Evolutionary conservation across 1,140 invertebrate genomes (phyloP).

Genomic region (Aethina tumida): DNA sequence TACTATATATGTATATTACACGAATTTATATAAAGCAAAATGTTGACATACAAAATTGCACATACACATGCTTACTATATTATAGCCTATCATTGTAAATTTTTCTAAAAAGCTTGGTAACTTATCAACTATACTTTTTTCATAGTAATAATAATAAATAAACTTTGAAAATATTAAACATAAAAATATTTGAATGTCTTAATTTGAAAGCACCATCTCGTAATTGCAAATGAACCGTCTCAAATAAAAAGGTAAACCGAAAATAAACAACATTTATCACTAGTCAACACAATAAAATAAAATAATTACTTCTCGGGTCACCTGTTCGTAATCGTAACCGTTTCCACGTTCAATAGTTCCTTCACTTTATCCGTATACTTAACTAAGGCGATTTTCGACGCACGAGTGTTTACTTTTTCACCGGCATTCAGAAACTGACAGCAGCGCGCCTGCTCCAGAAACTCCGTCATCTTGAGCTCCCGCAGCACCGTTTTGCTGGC

Average conservation of each 20-base stretch:
- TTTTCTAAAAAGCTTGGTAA: constrained; percentile 22
- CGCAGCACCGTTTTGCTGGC: constrained; percentile 38
- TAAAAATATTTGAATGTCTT: constrained; percentile 6
- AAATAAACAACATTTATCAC: constrained; percentile 7
- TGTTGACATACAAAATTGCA: constrained; percentile 17
- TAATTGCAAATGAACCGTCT: constrained; percentile 9
- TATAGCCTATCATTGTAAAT: constrained; percentile 17
- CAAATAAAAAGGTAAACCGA: constrained; percentile 8
- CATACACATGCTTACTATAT: constrained; percentile 11
- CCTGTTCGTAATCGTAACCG: constrained; percentile 46
- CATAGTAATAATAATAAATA: constrained; percentile 15
- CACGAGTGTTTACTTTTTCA: constrained; percentile 64
- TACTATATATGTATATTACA: too few species aligned
- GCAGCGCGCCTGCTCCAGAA: constrained; percentile 67
- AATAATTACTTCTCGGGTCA: constrained; percentile 35
- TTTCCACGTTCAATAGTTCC: constrained; percentile 59
- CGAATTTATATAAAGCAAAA: constrained; percentile 2
- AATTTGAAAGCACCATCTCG: constrained; percentile 11
- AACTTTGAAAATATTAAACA: constrained; percentile 15
- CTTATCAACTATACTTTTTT: constrained; percentile 13
- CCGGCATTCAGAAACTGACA: constrained; percentile 65
- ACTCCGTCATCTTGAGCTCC: constrained; percentile 66
- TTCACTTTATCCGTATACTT: constrained; percentile 70
- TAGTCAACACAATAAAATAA: constrained; percentile 10
- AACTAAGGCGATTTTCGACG: constrained; percentile 71